These are phyloP conservation scores for Noctua fimbriata DNA, from an alignment of 2,888 invertebrate genomes.

Conservation along the genomic window DNA sequence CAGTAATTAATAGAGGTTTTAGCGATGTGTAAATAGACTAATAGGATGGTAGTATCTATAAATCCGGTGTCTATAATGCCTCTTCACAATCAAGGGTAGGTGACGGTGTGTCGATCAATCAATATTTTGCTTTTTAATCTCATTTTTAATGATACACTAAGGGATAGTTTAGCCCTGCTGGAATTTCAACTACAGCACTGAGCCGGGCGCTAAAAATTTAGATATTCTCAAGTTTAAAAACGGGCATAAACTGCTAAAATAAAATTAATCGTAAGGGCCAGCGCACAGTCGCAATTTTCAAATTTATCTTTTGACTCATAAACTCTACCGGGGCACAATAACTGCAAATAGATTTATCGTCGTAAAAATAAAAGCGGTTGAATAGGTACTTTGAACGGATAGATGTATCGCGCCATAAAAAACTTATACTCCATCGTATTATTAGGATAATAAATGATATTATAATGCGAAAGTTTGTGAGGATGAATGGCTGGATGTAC, in stretches of 20 bases:
- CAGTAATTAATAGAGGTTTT: neutral
- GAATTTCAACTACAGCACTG: too few relatives aligned
- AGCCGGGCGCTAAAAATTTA: too few relatives aligned
- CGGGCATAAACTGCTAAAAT: neutral
- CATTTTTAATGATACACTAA: too few relatives aligned
- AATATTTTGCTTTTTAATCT: too few relatives aligned
- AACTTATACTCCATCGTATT: neutral
- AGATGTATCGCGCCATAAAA: neutral
- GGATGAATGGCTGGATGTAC: neutral
- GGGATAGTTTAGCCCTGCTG: too few relatives aligned
- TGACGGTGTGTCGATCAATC: too few relatives aligned
- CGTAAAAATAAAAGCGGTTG: conserved; percentile 3
- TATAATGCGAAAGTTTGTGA: neutral
- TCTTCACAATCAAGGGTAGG: too few relatives aligned
- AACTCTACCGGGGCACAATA: neutral
- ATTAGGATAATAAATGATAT: neutral
- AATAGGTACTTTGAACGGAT: neutral
- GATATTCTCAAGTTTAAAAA: too few relatives aligned
- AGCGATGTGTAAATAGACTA: too few relatives aligned
- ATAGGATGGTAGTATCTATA: too few relatives aligned
- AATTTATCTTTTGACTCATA: neutral
- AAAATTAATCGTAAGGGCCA: neutral
- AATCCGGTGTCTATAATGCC: too few relatives aligned
- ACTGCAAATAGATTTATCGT: neutral
- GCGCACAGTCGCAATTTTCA: neutral